Conservation (phyloP, 2,113 vertebrate genomes). For the Petrocephalus microphthalmus region DNA sequence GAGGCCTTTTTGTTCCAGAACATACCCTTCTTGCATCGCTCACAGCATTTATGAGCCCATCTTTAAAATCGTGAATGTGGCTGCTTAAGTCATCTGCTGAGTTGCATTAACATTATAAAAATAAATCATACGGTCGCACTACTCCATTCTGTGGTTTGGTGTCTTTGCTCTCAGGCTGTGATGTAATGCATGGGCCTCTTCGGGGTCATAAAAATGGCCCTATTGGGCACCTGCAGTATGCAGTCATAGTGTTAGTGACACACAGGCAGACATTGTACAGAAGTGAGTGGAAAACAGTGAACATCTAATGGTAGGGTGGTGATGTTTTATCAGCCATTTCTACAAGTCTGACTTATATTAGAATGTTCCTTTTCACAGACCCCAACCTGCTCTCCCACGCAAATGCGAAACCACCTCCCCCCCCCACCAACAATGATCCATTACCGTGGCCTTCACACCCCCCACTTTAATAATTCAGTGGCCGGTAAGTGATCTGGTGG, state of each 20-base stretch:
- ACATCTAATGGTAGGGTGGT: neutral
- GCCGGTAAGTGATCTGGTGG: constrained; percentile 26
- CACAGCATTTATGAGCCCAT: neutral
- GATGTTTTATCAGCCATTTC: neutral
- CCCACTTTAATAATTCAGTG: constrained; percentile 29
- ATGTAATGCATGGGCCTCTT: neutral
- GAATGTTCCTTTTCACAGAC: neutral
- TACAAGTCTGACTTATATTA: neutral
- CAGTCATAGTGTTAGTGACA: neutral
- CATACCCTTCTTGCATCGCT: neutral
- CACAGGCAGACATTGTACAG: neutral
- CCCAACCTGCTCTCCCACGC: neutral
- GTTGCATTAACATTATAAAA: neutral
- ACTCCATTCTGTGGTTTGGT: neutral
- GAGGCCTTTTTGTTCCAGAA: neutral
- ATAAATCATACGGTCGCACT: neutral
- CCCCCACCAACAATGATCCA: neutral
- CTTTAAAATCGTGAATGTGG: neutral
- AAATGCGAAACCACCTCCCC: neutral
- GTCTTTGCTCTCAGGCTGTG: neutral
- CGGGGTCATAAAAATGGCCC: neutral
- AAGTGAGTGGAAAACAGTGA: neutral
- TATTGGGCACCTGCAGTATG: neutral
- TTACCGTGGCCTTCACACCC: constrained; percentile 12
- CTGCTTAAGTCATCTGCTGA: neutral